Evolutionary conservation across 2,113 vertebrate species (phyloP), one percentile per base, ranked within the genome.

Genomic region (Lethenteron reissneri): DNA sequence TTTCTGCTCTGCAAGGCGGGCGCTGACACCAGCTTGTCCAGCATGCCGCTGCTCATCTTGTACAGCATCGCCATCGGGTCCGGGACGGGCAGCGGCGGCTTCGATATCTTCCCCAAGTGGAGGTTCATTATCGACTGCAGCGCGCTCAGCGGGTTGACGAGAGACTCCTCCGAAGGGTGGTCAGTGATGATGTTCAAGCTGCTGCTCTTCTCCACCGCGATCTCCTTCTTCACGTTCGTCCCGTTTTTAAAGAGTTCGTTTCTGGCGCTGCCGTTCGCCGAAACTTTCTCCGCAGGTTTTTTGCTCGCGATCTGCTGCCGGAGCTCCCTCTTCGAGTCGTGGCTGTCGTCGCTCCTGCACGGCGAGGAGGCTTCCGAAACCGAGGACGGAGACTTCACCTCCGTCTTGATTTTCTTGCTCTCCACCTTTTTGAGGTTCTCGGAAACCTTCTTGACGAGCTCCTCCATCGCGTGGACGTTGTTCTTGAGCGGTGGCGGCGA

Each of bases 111-210:
- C 56, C 92, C 94, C 77, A 99, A 80, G 78, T 99, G 94, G 62
- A 87, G 90, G 79, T 99, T 97, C 92, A 99, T 96, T 81, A 99
- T 91, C 73, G 92, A 94, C 81, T 99, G 94, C 80, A 99, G 80
- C 72, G 94, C 92, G 1, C 94, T 95, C 72, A 99, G 79, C 6
- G 92, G 94, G 77, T 88, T 99, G 76, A 97, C 85, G 77, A 94
- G 87, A 73, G 90, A 86, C 73, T 87, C 86, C 77, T 97, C 94
- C 5, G 88, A 83, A 2, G 87, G 88, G 80, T 97, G 92, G 77
- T 97, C 90, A 2, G 89, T 96, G 79, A 99, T 95, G 76, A 99
- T 90, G 71, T 86, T 86, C 78, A 96, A 82, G 79, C 80, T 88
- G 79, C 77, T 84, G 76, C 89, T 90, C 72, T 75, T 78, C 17